phyloP scores from a whole-genome alignment of 1,140 invertebrate genomes.

The Micrasema minimum region DNA sequence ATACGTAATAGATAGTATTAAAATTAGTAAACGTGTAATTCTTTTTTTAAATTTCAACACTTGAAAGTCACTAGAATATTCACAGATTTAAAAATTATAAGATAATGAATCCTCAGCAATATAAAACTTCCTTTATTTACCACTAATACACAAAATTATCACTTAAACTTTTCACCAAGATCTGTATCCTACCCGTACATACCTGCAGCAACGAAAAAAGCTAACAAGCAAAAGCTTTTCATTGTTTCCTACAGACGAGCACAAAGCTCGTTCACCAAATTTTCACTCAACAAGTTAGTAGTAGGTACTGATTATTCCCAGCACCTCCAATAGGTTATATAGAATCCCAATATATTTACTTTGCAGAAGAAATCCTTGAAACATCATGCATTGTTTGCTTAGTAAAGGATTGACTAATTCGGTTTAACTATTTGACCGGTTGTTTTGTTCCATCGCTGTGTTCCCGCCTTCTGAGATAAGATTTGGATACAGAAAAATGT shows the following conservation, averaged over 20 bases:
- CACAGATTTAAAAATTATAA: too few species aligned
- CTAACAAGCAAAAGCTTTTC: conserved; percentile 32
- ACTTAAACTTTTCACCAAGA: conserved; percentile 17
- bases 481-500: neutral
- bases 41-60: too few species aligned
- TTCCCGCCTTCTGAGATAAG: neutral
- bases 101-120: too few species aligned
- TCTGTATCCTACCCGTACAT: neutral
- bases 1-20: too few species aligned
- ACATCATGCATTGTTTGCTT: conserved; percentile 35
- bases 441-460: too few species aligned
- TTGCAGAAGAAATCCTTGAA: conserved; percentile 51
- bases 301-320: conserved; percentile 16
- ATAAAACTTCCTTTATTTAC: too few species aligned
- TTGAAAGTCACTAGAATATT: too few species aligned
- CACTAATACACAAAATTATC: neutral
- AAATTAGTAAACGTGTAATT: too few species aligned
- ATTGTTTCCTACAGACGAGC: conserved; percentile 15
- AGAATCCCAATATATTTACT: conserved; percentile 44
- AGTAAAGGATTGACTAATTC: conserved; percentile 49
- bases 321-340: conserved; percentile 30
- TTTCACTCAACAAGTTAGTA: neutral
- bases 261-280: neutral
- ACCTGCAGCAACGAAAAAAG: conserved; percentile 32
- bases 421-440: conserved; percentile 12